Percentiles rank a stretch among this genome's conserved stretches.
These are phyloP conservation scores for Zaprionus inermis DNA, from an alignment of 1,140 invertebrate genomes.

Conservation along the genomic window DNA sequence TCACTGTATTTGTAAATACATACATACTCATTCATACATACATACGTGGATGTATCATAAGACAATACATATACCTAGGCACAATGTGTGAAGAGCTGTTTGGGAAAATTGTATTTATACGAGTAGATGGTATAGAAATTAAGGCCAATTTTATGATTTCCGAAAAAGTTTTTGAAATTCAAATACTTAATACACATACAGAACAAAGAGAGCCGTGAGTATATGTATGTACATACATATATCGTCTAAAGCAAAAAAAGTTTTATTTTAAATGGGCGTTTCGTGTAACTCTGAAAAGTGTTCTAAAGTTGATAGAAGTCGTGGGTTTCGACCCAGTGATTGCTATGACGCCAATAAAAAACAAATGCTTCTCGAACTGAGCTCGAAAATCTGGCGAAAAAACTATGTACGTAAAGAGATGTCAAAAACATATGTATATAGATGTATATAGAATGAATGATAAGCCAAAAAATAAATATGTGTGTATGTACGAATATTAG, in stretches of 20 bases:
- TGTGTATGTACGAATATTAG: slow-evolving; percentile 65
- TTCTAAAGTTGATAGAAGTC: slow-evolving; percentile 84
- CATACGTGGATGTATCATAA: background rate
- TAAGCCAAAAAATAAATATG: slow-evolving; percentile 21
- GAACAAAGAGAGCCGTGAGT: background rate
- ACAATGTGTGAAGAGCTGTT: slow-evolving; percentile 17
- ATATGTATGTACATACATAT: background rate
- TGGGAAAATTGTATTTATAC: slow-evolving; percentile 9
- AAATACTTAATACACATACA: background rate
- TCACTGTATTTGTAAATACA: background rate
- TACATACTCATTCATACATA: background rate
- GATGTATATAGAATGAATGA: slow-evolving; percentile 9
- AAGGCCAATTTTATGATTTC: slow-evolving; percentile 20
- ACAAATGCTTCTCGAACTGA: slow-evolving; percentile 91
- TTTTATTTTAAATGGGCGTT: background rate
- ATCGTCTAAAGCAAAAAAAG: slow-evolving; percentile 9
- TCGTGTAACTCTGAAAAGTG: slow-evolving; percentile 28
- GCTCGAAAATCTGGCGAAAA: slow-evolving; percentile 84
- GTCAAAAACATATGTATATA: background rate
- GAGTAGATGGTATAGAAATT: slow-evolving; percentile 18
- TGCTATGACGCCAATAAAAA: slow-evolving; percentile 91
- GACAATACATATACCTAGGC: slow-evolving; percentile 4
- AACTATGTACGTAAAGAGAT: slow-evolving; percentile 2
- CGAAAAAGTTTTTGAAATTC: background rate
- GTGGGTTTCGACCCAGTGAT: slow-evolving; percentile 94